Evolutionary conservation across 1,140 invertebrate genomes (phyloP).

Genomic region (Sycophaga agraensis): DNA sequence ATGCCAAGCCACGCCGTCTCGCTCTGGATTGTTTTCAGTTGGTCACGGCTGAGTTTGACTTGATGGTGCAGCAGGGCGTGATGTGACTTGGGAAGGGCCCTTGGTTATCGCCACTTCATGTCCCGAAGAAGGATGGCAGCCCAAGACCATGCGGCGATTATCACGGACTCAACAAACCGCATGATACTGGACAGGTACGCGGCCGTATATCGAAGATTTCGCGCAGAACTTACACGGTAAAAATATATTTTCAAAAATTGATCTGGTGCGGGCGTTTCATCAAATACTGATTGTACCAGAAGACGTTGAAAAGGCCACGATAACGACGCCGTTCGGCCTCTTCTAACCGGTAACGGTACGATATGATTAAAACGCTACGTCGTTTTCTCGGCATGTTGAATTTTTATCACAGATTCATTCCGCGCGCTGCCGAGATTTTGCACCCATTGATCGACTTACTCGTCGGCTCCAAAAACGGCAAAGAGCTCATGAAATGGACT

Average conservation of each 20-base stretch:
- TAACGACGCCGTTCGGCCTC: background rate
- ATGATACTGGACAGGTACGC: background rate
- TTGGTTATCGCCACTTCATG: slow-evolving; percentile 43
- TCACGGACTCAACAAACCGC: slow-evolving; percentile 37
- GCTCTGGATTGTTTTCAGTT: background rate
- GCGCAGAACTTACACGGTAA: background rate
- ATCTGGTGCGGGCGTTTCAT: slow-evolving; percentile 53
- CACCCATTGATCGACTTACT: background rate
- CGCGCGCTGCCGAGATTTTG: background rate
- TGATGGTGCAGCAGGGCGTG: slow-evolving; percentile 34
- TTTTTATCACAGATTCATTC: background rate
- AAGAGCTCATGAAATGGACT: slow-evolving; percentile 7
- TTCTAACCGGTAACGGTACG: slow-evolving; percentile 26
- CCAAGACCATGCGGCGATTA: slow-evolving; percentile 44
- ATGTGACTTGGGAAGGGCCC: slow-evolving; percentile 33
- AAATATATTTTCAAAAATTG: slow-evolving; percentile 38
- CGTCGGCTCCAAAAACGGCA: background rate
- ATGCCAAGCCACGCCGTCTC: slow-evolving; percentile 35
- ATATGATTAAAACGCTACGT: slow-evolving; percentile 12
- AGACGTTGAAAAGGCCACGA: slow-evolving; percentile 28
- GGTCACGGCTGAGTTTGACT: background rate
- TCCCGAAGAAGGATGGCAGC: background rate
- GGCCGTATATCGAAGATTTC: slow-evolving; percentile 26
- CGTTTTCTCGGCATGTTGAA: background rate
- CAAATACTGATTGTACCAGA: slow-evolving; percentile 35